phyloP scores from a whole-genome alignment of 1,140 invertebrate species.

The Phymorhynchus buccinoides region DNA sequence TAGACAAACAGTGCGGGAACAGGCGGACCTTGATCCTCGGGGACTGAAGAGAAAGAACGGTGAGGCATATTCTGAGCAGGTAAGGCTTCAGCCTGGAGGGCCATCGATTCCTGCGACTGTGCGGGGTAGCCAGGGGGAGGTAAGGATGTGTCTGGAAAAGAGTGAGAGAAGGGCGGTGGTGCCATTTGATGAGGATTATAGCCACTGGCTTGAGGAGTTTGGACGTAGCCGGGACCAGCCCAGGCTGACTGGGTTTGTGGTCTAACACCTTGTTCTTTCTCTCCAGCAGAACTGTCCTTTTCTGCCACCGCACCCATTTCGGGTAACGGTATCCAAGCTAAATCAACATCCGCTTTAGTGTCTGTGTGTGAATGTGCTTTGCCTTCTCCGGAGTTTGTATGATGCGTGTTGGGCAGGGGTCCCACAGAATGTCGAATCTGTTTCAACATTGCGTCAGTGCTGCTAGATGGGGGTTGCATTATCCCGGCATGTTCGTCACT shows the following conservation, averaged over 20 bases:
- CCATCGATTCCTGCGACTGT: background rate
- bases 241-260: background rate
- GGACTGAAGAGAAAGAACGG: background rate
- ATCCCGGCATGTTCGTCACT: background rate
- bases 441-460: background rate
- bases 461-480: background rate
- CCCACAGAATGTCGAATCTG: constrained; percentile 11
- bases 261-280: background rate
- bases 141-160: background rate
- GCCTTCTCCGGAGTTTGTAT: background rate
- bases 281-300: background rate
- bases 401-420: background rate
- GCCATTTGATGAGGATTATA: background rate
- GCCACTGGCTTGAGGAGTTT: background rate
- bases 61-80: background rate
- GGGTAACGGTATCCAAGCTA: background rate
- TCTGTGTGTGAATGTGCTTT: background rate
- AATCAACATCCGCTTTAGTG: background rate
- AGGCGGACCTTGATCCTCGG: too few species aligned
- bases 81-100: background rate
- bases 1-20: background rate
- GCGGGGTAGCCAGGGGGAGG: constrained; percentile 1
- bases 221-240: background rate
- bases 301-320: background rate
- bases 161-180: background rate